Conservation (phyloP, 2,797 vertebrate species). For the Ctenopoma kingsleyae region DNA sequence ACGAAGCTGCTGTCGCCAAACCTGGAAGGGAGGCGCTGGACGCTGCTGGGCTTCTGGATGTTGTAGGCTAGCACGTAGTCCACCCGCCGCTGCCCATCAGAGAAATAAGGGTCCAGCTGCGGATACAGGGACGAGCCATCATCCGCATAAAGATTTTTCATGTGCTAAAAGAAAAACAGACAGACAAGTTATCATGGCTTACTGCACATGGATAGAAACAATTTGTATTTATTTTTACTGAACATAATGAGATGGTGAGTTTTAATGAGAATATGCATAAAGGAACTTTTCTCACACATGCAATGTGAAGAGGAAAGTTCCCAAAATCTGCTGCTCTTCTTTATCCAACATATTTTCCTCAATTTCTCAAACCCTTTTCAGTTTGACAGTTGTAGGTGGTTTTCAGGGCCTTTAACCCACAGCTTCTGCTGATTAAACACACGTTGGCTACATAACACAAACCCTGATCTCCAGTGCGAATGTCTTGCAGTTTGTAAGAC, state of each 20-base stretch:
- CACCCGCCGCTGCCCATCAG: slow-evolving; percentile 90
- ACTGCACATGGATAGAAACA: too few species aligned
- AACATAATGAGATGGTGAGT: too few species aligned
- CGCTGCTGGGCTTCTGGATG: slow-evolving; percentile 84
- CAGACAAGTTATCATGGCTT: not conserved
- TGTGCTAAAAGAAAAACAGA: slow-evolving; percentile 73
- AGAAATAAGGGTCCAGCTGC: slow-evolving; percentile 87
- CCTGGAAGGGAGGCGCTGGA: slow-evolving; percentile 71
- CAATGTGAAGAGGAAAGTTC: too few species aligned
- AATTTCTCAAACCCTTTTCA: too few species aligned
- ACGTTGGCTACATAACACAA: not conserved
- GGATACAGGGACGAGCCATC: slow-evolving; percentile 65
- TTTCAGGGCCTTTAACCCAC: too few species aligned
- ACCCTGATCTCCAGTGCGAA: not conserved
- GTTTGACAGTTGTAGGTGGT: not conserved
- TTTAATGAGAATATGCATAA: too few species aligned
- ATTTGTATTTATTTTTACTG: too few species aligned
- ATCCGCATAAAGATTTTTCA: slow-evolving; percentile 85
- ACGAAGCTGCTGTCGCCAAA: slow-evolving; percentile 72
- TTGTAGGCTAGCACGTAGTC: slow-evolving; percentile 95
- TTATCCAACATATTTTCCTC: too few species aligned
- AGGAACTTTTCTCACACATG: too few species aligned
- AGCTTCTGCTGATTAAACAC: not conserved
- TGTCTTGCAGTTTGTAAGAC: too few species aligned
- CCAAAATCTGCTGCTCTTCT: too few species aligned